These are phyloP conservation scores for Mythimna vitellina DNA, from an alignment of 2,888 invertebrate species.

Conservation along the genomic window DNA sequence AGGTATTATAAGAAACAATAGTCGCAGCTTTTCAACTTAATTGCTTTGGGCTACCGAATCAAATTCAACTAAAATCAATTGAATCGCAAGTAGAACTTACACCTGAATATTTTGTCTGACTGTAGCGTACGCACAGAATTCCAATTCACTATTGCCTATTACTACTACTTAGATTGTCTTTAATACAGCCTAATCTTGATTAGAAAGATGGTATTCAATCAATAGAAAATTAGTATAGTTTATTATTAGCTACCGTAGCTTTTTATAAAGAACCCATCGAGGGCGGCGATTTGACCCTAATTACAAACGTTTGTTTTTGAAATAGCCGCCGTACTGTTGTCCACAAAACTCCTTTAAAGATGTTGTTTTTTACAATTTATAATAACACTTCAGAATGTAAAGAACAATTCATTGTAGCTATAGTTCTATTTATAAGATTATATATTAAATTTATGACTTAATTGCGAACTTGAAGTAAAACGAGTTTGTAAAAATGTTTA, in stretches of 20 bases:
- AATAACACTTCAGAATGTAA: conserved; percentile 23
- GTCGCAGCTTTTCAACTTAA: not conserved
- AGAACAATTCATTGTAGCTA: conserved; percentile 33
- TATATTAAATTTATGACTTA: conserved; percentile 33
- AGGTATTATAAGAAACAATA: not conserved
- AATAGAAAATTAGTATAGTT: conserved; percentile 80
- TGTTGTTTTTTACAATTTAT: conserved; percentile 25
- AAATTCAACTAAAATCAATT: not conserved
- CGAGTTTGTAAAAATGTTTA: conserved; percentile 20
- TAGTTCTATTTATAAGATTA: conserved; percentile 31
- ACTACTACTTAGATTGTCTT: conserved; percentile 10
- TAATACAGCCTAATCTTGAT: conserved; percentile 64
- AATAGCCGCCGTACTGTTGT: conserved; percentile 82
- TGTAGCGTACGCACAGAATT: conserved; percentile 2
- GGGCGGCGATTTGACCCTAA: conserved; percentile 80
- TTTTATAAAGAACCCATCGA: conserved; percentile 69
- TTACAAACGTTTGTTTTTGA: conserved; percentile 88
- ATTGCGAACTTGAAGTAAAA: conserved; percentile 30
- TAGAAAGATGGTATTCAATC: conserved; percentile 77
- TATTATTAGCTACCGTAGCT: conserved; percentile 83
- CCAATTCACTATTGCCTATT: not conserved
- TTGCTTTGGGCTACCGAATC: not conserved
- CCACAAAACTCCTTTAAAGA: conserved; percentile 62
- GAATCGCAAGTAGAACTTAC: not conserved
- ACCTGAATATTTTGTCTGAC: not conserved